Conservation (phyloP, 1,140 invertebrate genomes). For the Scylla paramamosain region DNA sequence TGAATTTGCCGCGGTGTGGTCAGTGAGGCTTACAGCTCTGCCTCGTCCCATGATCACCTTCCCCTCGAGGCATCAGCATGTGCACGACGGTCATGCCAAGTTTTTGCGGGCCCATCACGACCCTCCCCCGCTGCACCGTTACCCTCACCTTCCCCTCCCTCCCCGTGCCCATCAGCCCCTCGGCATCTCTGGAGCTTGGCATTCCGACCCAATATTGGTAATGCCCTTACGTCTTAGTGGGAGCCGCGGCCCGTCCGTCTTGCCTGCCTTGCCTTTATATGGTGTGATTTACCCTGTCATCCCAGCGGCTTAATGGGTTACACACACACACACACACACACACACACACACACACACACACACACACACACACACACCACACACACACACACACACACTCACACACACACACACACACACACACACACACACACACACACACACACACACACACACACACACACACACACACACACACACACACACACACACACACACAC, state of each 20-base stretch:
- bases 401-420: no score
- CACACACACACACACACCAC: not conserved
- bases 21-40: no score
- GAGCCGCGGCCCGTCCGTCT: not conserved
- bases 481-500: no score
- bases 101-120: not conserved
- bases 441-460: no score
- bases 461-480: no score
- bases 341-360: constrained; percentile 20
- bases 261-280: not conserved
- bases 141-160: not conserved
- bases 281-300: constrained; percentile 11
- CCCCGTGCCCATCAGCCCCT: not conserved
- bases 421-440: no score
- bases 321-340: constrained; percentile 21
- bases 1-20: no score
- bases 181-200: not conserved
- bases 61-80: not conserved
- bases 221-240: not conserved
- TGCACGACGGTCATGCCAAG: no score
- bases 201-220: not conserved
- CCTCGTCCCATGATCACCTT: not conserved
- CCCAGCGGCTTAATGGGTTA: not conserved
- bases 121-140: not conserved
- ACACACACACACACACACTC: not conserved